Base-by-base conservation (phyloP, 2,797 vertebrate genomes). In the Phataginus tricuspis region DNA sequence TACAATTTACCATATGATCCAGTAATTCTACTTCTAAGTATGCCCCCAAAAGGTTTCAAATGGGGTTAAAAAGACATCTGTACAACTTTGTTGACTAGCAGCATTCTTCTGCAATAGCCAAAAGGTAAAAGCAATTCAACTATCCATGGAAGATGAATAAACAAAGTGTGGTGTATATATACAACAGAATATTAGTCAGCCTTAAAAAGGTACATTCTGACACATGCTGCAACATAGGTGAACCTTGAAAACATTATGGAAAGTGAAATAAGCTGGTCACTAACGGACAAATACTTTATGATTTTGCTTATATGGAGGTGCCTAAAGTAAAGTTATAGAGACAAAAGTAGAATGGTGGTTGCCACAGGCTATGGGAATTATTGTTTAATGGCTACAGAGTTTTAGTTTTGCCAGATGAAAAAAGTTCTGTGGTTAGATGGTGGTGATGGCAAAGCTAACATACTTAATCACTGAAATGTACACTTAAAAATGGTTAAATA, bases 401-500 rank as follows among this genome's bases (percentile, higher is more conserved):
- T 90, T 53, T 61, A 31, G 57, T 80, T 96, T 68, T 61, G 1
- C 7, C 87, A 84, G 27, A 63, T 8, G 25, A 86, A 51, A 86
- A 80, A 42, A 57, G 16, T 86, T 84, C 59, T 80, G 19, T 84
- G 21, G 8, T 57, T 49, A 27, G 37, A 75, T 27, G 39, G n/a
- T 77, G 21, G 25, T 89, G 61, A 80, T 86, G 66, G 42, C 29
- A 21, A 10, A 77, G 51, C n/a, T n/a, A 51, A 89, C 4, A 64
- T 42, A 39, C 45, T 80, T 82, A 82, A 91, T 74, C 75, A 68
- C 25, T 61, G 29, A 92, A 79, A 23, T 75, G 18, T 13, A 90
- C 16, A 84, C 19, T 74, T 82, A 39, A 96, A 78, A 93, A 88
- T 34, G 16, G 75, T n/a, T n/a, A n/a, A n/a, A n/a, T n/a, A n/a